Conservation (phyloP, 2,113 vertebrate genomes). For the Cephalopterus ornatus region DNA sequence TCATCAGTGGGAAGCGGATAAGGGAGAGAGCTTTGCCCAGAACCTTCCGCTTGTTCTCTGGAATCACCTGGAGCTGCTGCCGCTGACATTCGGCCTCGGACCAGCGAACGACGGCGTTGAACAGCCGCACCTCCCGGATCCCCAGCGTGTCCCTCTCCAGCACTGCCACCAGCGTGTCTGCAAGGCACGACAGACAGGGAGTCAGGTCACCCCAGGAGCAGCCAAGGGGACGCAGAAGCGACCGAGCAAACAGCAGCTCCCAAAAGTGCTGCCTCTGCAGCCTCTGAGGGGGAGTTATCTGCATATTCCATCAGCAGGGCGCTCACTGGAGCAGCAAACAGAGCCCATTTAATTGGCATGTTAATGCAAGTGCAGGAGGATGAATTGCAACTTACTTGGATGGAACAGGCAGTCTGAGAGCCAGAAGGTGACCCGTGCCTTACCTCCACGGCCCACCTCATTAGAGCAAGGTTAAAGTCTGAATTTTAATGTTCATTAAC, state of each 20-base stretch:
- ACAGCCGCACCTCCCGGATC: constrained; percentile 92
- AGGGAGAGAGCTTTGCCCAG: constrained; percentile 92
- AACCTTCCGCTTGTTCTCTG: constrained; percentile 91
- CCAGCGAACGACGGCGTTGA: constrained; percentile 92
- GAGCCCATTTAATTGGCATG: neutral
- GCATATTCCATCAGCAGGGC: neutral
- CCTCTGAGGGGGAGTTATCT: neutral
- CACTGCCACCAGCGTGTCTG: constrained; percentile 93
- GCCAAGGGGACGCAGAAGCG: neutral
- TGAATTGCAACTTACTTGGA: neutral
- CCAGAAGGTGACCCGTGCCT: neutral
- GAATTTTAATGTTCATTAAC: neutral
- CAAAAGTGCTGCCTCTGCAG: neutral
- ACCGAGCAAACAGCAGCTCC: neutral
- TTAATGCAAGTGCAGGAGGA: neutral
- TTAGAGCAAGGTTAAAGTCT: neutral
- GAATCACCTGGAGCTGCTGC: constrained; percentile 90
- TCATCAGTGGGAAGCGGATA: constrained; percentile 97
- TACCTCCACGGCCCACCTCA: neutral
- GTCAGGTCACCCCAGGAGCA: accelerated
- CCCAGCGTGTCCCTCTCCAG: constrained; percentile 94
- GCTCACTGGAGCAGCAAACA: neutral
- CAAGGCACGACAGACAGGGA: neutral
- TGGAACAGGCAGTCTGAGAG: neutral
- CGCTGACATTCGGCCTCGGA: constrained; percentile 91